phyloP scores from a whole-genome alignment of 2,888 invertebrate species.

The Augochlorella aurata region DNA sequence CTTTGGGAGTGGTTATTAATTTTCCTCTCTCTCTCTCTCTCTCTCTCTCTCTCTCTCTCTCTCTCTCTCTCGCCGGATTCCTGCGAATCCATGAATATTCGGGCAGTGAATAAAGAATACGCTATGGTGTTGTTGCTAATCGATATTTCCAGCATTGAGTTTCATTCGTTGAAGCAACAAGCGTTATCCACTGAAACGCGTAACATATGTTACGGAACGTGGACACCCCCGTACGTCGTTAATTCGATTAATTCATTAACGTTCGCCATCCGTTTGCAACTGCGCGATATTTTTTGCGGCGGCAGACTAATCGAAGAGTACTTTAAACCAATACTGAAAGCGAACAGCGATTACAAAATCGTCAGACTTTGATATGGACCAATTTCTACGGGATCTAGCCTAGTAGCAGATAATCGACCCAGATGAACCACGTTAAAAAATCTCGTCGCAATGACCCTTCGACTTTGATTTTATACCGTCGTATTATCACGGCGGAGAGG shows the following conservation, averaged over 20 bases:
- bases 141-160: background rate
- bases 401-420: background rate
- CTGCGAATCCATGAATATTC: too few relatives aligned
- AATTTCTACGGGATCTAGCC: background rate
- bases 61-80: too few relatives aligned
- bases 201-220: background rate
- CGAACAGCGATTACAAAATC: too few relatives aligned
- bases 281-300: background rate
- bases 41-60: too few relatives aligned
- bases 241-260: background rate
- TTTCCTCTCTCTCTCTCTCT: background rate
- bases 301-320: background rate
- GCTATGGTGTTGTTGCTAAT: background rate
- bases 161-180: background rate
- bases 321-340: background rate
- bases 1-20: background rate
- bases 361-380: too few relatives aligned
- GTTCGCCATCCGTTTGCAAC: background rate
- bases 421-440: too few relatives aligned
- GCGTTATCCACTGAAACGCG: background rate
- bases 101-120: background rate
- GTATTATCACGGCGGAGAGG: background rate
- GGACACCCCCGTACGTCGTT: background rate
- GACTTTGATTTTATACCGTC: background rate
- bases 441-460: background rate